Base-by-base conservation (phyloP, 2,888 invertebrate genomes). In the Phalera bucephala region DNA sequence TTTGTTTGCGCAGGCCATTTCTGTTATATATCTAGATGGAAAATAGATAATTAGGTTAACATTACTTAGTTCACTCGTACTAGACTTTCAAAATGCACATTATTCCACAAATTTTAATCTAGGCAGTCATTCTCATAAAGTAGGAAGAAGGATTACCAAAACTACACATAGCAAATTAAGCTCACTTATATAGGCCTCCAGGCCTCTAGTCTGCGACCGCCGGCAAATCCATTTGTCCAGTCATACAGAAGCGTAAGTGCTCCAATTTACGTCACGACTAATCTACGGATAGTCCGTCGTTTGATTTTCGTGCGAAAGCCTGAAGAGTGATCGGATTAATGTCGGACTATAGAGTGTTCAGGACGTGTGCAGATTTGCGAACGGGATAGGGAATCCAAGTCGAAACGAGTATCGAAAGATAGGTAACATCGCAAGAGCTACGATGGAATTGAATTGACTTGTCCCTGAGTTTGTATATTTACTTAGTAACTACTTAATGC, bases 261-360 rank as follows among this genome's bases (percentile, higher is more conserved):
- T 62, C 64, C 66, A 66, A 71, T 78, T 67, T 70, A 60, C 64
- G 65, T 70, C 67, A 57, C 47, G 64, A 58, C 58, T 72, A 72
- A 77, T 76, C 75, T 66, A 63, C 53, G 59, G 53, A 66, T 58
- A 48, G 56, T 33, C 48, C 46, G 41, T 48, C 55, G 62, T 67
- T 67, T 63, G 64, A 60, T 58, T 61, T 65, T 56, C 64, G 50
- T 64, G 60, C 59, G 68, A 66, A 70, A 60, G 56, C 59, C 40
- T 50, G 59, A 63, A 67, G 64, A 67, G 63, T 66, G 72, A 77
- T 79, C 67, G 67, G 76, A 80, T 79, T 79, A 73, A 46, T 55
- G 60, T 36, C 47, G 37, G 48, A 28, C 38, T 22, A 22, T 23
- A 31, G 31, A 8, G 15, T 15, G 15, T 14, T 14, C 21, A 21